These are phyloP conservation scores for Lysandra bellargus DNA, from an alignment of 2,888 invertebrate genomes.

Conservation along the genomic window DNA sequence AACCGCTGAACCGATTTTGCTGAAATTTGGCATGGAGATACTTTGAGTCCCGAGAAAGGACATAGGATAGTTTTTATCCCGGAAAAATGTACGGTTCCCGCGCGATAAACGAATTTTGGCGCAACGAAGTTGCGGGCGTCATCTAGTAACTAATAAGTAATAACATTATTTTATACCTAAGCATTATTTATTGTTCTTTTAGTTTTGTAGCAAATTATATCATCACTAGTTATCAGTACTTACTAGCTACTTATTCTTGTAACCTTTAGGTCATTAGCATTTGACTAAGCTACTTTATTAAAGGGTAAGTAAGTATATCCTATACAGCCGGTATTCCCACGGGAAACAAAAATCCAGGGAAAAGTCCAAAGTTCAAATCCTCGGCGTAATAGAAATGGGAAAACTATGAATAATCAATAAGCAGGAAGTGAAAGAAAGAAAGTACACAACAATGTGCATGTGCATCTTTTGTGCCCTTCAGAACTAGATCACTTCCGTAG, in stretches of 20 bases:
- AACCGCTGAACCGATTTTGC: too few species aligned
- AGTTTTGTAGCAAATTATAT: too few species aligned
- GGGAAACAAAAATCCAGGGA: conserved; percentile 21
- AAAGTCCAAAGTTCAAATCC: background rate
- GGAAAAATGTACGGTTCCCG: too few species aligned
- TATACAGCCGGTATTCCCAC: background rate
- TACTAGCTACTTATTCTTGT: background rate
- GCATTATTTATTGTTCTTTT: background rate
- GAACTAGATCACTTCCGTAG: conserved; percentile 57
- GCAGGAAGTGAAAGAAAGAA: conserved; percentile 8
- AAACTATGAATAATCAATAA: conserved; percentile 36
- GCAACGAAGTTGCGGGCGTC: too few species aligned
- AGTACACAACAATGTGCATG: conserved; percentile 21
- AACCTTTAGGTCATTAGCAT: background rate
- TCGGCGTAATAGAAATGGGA: background rate
- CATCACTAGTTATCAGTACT: too few species aligned
- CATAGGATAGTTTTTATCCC: too few species aligned
- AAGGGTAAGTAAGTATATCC: background rate
- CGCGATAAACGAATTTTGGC: too few species aligned
- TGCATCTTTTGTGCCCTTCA: conserved; percentile 41
- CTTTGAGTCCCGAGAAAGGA: too few species aligned
- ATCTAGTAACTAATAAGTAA: too few species aligned
- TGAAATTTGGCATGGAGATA: too few species aligned
- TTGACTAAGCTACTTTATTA: background rate
- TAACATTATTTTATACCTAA: background rate